Conservation (phyloP, 1,140 invertebrate genomes). For the Camponotus pennsylvanicus region DNA sequence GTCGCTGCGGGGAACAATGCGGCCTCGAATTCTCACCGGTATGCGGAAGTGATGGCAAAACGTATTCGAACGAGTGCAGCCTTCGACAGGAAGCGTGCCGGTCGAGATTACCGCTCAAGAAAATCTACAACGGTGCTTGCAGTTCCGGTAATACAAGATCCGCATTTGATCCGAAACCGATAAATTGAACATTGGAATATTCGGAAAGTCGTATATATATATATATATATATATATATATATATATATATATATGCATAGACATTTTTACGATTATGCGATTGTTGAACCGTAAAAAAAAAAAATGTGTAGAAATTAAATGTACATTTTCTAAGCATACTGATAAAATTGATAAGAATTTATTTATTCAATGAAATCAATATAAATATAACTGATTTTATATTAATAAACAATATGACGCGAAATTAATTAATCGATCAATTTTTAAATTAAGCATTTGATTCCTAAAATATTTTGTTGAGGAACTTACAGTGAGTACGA, state of each 20-base stretch:
- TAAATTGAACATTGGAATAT: background rate
- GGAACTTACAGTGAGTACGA: background rate
- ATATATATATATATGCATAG: too few species aligned
- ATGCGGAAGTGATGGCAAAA: constrained; percentile 94
- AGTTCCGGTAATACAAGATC: constrained; percentile 88
- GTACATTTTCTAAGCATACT: background rate
- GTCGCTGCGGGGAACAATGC: constrained; percentile 93
- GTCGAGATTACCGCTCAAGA: constrained; percentile 90
- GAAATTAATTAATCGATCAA: background rate
- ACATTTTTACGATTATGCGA: background rate
- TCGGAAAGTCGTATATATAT: background rate
- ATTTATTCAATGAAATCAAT: background rate
- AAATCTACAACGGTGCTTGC: constrained; percentile 93
- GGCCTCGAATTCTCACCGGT: constrained; percentile 93
- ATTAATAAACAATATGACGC: background rate
- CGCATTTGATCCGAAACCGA: background rate
- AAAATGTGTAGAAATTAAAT: background rate
- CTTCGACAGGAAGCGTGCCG: constrained; percentile 92
- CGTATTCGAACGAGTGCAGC: constrained; percentile 95
- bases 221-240: background rate
- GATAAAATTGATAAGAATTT: background rate
- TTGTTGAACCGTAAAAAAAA: background rate
- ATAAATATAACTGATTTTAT: background rate
- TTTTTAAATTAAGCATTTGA: background rate
- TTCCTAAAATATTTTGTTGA: background rate